These are phyloP conservation scores for Gonioctena quinquepunctata DNA, from an alignment of 1,140 invertebrate genomes.

Conservation along the genomic window DNA sequence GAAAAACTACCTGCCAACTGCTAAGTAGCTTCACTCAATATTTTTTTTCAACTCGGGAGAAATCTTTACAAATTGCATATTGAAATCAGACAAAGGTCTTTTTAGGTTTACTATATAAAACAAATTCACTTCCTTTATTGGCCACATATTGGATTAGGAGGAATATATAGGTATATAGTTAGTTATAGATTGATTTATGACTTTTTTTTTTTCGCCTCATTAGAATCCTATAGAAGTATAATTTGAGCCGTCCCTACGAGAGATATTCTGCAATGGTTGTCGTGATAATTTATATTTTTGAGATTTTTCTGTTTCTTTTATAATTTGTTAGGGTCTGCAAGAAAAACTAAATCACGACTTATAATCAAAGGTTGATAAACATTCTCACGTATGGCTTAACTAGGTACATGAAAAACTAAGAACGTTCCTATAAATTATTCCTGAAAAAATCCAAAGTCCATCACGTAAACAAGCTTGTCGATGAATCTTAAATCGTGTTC, in stretches of 20 bases:
- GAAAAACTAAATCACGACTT: no score
- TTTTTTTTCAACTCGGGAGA: neutral
- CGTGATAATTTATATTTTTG: no score
- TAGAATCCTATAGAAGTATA: neutral
- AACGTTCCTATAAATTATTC: no score
- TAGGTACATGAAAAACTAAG: no score
- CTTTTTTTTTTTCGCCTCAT: neutral
- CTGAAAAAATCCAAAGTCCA: neutral
- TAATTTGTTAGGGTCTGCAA: no score
- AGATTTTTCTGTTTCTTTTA: no score
- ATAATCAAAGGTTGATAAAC: no score
- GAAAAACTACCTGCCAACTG: neutral
- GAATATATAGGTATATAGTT: neutral
- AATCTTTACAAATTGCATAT: slow-evolving; percentile 4
- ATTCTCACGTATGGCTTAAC: no score
- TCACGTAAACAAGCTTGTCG: neutral
- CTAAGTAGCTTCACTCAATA: no score
- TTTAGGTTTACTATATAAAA: slow-evolving; percentile 3
- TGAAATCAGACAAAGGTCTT: neutral
- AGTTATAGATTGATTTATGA: neutral
- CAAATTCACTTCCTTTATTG: slow-evolving; percentile 9
- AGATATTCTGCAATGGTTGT: no score
- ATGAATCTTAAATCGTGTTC: neutral
- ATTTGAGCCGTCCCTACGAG: no score
- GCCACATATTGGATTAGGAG: neutral